These are phyloP conservation scores for Pseudomyrmex dendroicus DNA, from an alignment of 1,140 invertebrate genomes.

Conservation along the genomic window DNA sequence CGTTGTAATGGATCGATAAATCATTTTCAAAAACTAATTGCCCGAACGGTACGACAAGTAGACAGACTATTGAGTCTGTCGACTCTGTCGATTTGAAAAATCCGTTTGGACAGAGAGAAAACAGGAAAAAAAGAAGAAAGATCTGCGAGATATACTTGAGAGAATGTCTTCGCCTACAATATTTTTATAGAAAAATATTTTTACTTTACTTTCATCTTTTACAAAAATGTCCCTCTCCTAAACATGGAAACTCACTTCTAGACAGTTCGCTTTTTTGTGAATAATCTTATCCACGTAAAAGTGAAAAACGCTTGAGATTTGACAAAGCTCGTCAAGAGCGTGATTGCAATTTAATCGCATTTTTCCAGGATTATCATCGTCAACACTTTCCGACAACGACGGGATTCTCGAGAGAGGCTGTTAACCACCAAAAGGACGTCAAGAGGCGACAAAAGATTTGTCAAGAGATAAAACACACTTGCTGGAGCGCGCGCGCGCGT, in stretches of 20 bases:
- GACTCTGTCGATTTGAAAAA: constrained; percentile 10
- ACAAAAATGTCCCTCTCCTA: not conserved
- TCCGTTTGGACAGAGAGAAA: not conserved
- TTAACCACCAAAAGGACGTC: not conserved
- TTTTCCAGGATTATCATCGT: constrained; percentile 49
- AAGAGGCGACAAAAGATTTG: not conserved
- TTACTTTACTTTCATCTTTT: too few relatives aligned
- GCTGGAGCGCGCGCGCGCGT: too few relatives aligned
- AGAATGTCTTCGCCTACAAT: not conserved
- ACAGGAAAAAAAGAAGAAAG: not conserved
- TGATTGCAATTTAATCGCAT: constrained; percentile 51
- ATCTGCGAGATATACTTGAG: not conserved
- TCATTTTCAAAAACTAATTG: constrained; percentile 45
- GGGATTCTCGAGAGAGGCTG: not conserved
- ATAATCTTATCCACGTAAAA: constrained; percentile 46
- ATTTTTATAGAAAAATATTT: not conserved
- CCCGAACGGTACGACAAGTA: constrained; percentile 16
- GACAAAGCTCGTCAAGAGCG: constrained; percentile 8
- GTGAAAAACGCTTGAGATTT: constrained; percentile 45
- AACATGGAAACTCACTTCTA: constrained; percentile 36
- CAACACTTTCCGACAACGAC: constrained; percentile 25
- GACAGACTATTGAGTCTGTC: not conserved
- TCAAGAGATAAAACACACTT: not conserved
- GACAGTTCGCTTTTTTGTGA: not conserved
- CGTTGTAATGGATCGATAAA: not conserved